Conservation (phyloP, 2,888 invertebrate genomes). For the Zaprionus bogoriensis region DNA sequence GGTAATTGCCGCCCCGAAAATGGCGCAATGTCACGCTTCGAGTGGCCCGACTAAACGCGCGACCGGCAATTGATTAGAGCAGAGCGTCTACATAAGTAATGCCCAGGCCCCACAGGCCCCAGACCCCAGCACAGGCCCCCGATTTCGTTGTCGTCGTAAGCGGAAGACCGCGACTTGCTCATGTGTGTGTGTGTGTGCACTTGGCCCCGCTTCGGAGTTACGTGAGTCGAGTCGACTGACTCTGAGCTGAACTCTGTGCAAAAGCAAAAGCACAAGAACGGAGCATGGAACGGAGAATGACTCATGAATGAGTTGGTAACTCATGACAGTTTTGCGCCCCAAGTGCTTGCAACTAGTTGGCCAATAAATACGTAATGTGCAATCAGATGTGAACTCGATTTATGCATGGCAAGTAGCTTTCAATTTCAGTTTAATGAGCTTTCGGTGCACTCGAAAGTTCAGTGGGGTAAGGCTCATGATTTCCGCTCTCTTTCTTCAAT, state of each 20-base stretch:
- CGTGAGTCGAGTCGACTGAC: conserved; percentile 34
- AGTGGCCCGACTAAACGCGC: conserved; percentile 59
- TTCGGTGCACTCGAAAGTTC: too few relatives aligned
- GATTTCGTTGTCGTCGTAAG: too few relatives aligned
- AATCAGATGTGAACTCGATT: background rate
- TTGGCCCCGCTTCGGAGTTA: conserved; percentile 40
- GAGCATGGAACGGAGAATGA: conserved; percentile 30
- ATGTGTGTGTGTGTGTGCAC: conserved; percentile 20
- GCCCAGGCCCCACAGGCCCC: conserved; percentile 6
- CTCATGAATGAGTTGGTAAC: conserved; percentile 21
- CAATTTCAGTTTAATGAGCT: background rate
- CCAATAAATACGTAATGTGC: background rate
- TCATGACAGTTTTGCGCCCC: conserved; percentile 12
- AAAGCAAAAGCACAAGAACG: conserved; percentile 17
- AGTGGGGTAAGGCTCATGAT: too few relatives aligned
- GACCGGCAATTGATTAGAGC: conserved; percentile 72
- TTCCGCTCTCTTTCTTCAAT: too few relatives aligned
- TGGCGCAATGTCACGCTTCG: conserved; percentile 76
- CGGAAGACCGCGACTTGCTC: background rate
- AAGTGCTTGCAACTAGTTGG: background rate
- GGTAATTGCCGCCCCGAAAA: conserved; percentile 70
- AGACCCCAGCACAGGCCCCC: background rate
- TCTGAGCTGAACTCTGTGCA: conserved; percentile 24
- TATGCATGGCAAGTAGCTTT: background rate
- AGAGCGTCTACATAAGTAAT: conserved; percentile 51